Evolutionary conservation across 2,888 invertebrate genomes (phyloP).

Genomic region (Drosophila greeni): DNA sequence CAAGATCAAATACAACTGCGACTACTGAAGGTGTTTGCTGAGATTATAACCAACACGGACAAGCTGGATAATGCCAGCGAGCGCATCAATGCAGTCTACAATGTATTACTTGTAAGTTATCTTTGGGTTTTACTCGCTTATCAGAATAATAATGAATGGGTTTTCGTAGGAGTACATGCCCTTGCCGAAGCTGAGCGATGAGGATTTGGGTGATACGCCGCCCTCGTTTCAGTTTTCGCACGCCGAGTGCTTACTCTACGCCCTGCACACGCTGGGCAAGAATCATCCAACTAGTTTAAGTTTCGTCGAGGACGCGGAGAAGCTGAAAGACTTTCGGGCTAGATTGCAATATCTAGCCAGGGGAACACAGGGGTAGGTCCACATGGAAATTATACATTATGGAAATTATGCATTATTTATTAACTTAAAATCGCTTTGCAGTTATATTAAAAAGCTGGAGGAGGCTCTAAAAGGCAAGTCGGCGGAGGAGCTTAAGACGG

Average conservation of each 20-base stretch:
- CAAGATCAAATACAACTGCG: slow-evolving; percentile 86
- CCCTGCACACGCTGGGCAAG: slow-evolving; percentile 87
- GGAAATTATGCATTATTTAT: slow-evolving; percentile 78
- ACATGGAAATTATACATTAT: slow-evolving; percentile 68
- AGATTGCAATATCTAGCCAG: slow-evolving; percentile 95
- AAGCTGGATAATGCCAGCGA: slow-evolving; percentile 86
- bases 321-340: slow-evolving; percentile 90
- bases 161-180: slow-evolving; percentile 89
- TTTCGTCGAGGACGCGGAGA: slow-evolving; percentile 84
- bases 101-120: slow-evolving; percentile 85
- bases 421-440: slow-evolving; percentile 30
- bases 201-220: slow-evolving; percentile 80
- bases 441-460: slow-evolving; percentile 78
- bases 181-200: slow-evolving; percentile 86
- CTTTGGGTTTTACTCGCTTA: too few relatives aligned
- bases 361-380: slow-evolving; percentile 89
- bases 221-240: slow-evolving; percentile 95
- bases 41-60: slow-evolving; percentile 88
- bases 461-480: slow-evolving; percentile 83
- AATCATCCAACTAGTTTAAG: slow-evolving; percentile 88
- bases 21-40: slow-evolving; percentile 91
- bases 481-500: slow-evolving; percentile 85
- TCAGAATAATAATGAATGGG: neutral
- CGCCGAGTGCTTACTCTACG: slow-evolving; percentile 93
- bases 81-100: slow-evolving; percentile 87